phyloP scores from a whole-genome alignment of 2,888 invertebrate genomes.

The Netelia fuscicornis region DNA sequence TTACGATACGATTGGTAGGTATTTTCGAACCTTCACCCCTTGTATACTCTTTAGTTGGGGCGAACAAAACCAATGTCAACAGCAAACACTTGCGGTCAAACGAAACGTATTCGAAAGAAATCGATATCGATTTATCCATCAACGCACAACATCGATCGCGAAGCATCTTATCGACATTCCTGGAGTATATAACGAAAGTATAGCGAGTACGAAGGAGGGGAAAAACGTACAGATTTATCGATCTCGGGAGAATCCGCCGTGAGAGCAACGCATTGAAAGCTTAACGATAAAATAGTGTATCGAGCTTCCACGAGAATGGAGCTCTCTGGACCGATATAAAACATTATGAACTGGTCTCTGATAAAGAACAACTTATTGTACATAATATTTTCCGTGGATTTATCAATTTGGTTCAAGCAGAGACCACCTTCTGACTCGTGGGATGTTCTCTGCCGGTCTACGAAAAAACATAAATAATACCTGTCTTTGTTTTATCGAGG shows the following conservation, averaged over 20 bases:
- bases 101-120: neutral
- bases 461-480: conserved; percentile 1
- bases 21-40: neutral
- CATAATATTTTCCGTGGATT: conserved; percentile 54
- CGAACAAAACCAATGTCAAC: neutral
- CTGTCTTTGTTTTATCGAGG: no score
- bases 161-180: conserved; percentile 4
- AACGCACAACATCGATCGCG: neutral
- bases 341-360: conserved; percentile 49
- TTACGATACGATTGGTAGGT: neutral
- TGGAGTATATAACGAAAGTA: conserved; percentile 44
- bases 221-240: conserved; percentile 45
- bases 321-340: neutral
- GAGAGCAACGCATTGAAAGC: conserved; percentile 39
- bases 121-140: neutral
- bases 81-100: neutral
- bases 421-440: conserved; percentile 5
- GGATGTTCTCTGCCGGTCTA: conserved; percentile 16
- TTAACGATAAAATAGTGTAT: conserved; percentile 58
- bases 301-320: conserved; percentile 6
- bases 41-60: neutral
- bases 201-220: conserved; percentile 12
- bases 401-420: conserved; percentile 50
- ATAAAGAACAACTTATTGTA: conserved; percentile 51
- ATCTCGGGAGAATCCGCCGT: conserved; percentile 19